Percentiles rank a stretch among this genome's conserved stretches.
Evolutionary conservation across 2,888 invertebrate species (phyloP).

Genomic region (Ctenicera cuprea): DNA sequence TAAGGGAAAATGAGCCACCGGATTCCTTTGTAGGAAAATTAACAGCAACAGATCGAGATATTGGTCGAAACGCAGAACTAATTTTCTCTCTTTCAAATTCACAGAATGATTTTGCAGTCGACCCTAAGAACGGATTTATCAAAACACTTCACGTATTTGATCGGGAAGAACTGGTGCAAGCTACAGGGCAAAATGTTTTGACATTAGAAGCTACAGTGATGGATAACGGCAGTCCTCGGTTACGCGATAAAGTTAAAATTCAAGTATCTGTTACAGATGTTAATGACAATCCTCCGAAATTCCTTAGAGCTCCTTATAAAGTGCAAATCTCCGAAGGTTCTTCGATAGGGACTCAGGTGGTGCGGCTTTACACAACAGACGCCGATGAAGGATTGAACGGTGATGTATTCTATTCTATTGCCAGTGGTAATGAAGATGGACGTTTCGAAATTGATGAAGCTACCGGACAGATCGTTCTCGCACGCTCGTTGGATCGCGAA

Average conservation of each 20-base stretch:
- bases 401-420: conserved; percentile 89
- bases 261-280: conserved; percentile 92
- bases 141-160: conserved; percentile 91
- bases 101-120: conserved; percentile 90
- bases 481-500: conserved; percentile 89
- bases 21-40: conserved; percentile 95
- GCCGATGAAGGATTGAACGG: conserved; percentile 93
- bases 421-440: conserved; percentile 87
- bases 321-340: conserved; percentile 95
- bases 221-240: conserved; percentile 86
- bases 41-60: conserved; percentile 91
- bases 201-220: conserved; percentile 91
- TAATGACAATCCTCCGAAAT: conserved; percentile 93
- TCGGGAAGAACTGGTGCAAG: conserved; percentile 88
- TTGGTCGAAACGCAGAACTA: conserved; percentile 93
- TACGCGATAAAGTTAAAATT: conserved; percentile 91
- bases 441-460: conserved; percentile 90
- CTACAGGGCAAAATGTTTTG: conserved; percentile 85
- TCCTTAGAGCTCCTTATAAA: conserved; percentile 88
- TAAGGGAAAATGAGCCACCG: conserved; percentile 90
- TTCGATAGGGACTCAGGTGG: conserved; percentile 86
- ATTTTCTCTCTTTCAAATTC: conserved; percentile 85
- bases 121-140: conserved; percentile 93
- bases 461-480: conserved; percentile 90
- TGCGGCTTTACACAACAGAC: conserved; percentile 90